Evolutionary conservation across 2,888 invertebrate species (phyloP), one percentile per base, ranked within the genome.

Genomic region (Nephrotoma guestfalica): DNA sequence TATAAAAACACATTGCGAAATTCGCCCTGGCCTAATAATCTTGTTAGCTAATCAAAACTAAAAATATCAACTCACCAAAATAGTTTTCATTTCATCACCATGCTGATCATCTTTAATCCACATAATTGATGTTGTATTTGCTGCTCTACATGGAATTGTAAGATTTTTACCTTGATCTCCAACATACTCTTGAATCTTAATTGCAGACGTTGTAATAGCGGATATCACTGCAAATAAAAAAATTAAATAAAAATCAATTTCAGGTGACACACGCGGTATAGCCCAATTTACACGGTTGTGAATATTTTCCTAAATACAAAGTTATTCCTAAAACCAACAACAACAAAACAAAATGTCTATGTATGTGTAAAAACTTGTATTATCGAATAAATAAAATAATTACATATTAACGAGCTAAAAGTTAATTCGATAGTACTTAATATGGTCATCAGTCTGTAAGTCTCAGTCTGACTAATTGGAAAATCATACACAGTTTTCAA

Each of bases 161-260:
- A 91, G 89, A 89, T 91, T 91, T 88, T 91, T 90, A 42, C 91
- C 91, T 88, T 90, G 90, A 88, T 92, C 91, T 87, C 90, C 90
- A 83, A 90, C 90, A 89, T 91, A 91, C 89, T 92, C 91, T 89
- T 90, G 91, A 41, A 86, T 41, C 57, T 51, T 86, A 41, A 51
- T 86, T 4, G 57, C 42, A 87, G 91, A 90, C 88, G 91, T 90
- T 88, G 91, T 91, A 87, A 91, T 89, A 89, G 91, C 91, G 87
- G 91, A 91, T 88, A 91, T 89, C 89, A 91, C 91, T 91, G 88
- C 5, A 89, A 89, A 47, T 40, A 86, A 43, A 86, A 30, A 83
- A 57, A 51, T 41, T n/a, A 84, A 84, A 84, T 15, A 6, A 41
- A 84, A 42, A 86, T 86, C 51, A 45, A 87, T 71, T 51, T 87